A percentile compares a stretch with the other conserved stretches of the same genome.
Evolutionary conservation across 2,888 invertebrate genomes (phyloP).

Genomic region (Cheilosia urbana): DNA sequence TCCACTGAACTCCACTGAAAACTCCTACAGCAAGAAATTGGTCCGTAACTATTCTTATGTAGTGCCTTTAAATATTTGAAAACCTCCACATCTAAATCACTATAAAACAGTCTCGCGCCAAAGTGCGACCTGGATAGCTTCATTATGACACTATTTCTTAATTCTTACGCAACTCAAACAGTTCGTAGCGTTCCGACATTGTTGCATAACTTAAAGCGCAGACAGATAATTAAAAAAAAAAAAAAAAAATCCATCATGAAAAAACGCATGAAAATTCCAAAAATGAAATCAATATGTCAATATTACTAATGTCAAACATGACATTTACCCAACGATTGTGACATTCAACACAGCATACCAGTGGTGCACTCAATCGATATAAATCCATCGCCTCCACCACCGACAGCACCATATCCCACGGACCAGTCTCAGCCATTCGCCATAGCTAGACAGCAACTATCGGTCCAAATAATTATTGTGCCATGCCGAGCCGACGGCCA

Average conservation of each 20-base stretch:
- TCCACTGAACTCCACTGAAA: no score
- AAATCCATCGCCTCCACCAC: slow-evolving; percentile 15
- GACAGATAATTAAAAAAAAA: slow-evolving; percentile 35
- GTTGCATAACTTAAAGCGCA: slow-evolving; percentile 16
- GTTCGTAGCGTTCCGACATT: slow-evolving; percentile 1
- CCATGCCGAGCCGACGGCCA: not conserved
- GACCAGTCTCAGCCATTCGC: not conserved
- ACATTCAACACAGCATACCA: slow-evolving; percentile 73
- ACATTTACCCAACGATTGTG: slow-evolving; percentile 74
- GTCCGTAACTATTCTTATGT: no score
- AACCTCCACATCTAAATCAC: no score
- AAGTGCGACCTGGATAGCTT: not conserved
- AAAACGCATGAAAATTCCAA: slow-evolving; percentile 62
- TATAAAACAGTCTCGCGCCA: no score
- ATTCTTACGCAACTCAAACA: slow-evolving; percentile 21
- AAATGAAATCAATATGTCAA: slow-evolving; percentile 72
- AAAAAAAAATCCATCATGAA: slow-evolving; percentile 5
- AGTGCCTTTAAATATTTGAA: no score
- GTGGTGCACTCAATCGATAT: slow-evolving; percentile 61
- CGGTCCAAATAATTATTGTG: slow-evolving; percentile 37
- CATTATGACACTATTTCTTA: slow-evolving; percentile 3
- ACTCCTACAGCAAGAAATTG: no score
- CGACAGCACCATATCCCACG: not conserved
- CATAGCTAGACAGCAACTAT: slow-evolving; percentile 16
- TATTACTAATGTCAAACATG: slow-evolving; percentile 71